phyloP scores from a whole-genome alignment of 2,888 invertebrate species.

The Laothoe populi region DNA sequence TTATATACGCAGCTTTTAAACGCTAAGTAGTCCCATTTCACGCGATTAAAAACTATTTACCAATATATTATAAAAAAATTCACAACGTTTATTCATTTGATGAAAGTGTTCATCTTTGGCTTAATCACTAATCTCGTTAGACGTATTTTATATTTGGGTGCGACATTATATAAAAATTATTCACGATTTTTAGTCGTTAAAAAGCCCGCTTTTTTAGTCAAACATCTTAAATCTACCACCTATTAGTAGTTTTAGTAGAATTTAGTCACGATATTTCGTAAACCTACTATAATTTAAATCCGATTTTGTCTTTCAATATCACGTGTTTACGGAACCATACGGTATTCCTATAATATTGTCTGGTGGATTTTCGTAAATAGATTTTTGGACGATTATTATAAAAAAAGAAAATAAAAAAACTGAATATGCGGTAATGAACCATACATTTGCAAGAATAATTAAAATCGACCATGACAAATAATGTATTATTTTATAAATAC shows the following conservation, averaged over 20 bases:
- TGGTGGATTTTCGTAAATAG: background rate
- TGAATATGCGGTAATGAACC: too few species aligned
- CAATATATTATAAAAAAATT: slow-evolving; percentile 63
- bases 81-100: slow-evolving; percentile 78
- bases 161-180: slow-evolving; percentile 39
- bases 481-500: too few species aligned
- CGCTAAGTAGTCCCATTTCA: background rate
- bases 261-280: slow-evolving; percentile 34
- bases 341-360: background rate
- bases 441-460: too few species aligned
- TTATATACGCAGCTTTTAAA: background rate
- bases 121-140: slow-evolving; percentile 69
- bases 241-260: slow-evolving; percentile 33
- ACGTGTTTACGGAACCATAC: background rate
- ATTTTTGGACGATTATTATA: background rate
- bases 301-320: background rate
- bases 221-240: slow-evolving; percentile 31
- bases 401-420: background rate
- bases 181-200: slow-evolving; percentile 33
- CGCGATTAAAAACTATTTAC: slow-evolving; percentile 44
- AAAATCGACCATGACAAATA: too few species aligned
- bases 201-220: slow-evolving; percentile 4
- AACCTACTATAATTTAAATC: slow-evolving; percentile 11
- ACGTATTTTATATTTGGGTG: slow-evolving; percentile 70
- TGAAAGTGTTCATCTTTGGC: slow-evolving; percentile 81